phyloP scores from a whole-genome alignment of 2,113 vertebrate genomes.

The Coryphaenoides rupestris region DNA sequence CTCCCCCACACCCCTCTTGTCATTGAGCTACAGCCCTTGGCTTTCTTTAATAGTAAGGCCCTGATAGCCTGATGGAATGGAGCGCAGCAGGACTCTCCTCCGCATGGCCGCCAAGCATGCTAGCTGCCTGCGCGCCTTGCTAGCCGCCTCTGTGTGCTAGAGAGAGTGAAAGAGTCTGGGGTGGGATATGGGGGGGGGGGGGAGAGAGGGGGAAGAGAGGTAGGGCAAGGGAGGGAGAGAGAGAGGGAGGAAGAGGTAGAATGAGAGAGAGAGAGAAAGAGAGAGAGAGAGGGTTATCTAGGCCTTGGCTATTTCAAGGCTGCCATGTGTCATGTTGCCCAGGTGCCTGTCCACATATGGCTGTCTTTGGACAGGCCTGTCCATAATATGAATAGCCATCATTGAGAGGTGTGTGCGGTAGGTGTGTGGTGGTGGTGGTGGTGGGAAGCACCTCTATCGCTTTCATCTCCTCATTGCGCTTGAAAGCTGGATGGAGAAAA shows the following conservation, averaged over 20 bases:
- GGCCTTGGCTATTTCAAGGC: constrained; percentile 50
- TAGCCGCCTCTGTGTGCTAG: no score
- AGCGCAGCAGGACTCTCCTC: neutral
- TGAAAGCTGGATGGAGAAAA: no score
- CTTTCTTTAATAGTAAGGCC: constrained; percentile 44
- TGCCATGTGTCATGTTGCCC: constrained; percentile 51
- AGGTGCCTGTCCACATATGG: constrained; percentile 30
- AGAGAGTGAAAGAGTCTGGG: constrained; percentile 2
- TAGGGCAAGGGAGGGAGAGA: no score
- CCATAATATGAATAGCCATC: constrained; percentile 42
- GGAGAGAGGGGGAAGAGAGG: no score
- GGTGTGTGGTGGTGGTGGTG: no score
- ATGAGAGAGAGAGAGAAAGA: neutral
- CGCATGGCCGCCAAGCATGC: neutral
- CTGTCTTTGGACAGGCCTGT: constrained; percentile 42
- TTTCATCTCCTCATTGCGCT: no score
- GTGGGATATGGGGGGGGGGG: neutral
- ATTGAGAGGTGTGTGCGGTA: constrained; percentile 17
- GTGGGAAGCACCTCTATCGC: no score
- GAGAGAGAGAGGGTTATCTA: constrained; percentile 35
- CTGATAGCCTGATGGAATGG: constrained; percentile 29
- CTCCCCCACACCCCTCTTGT: no score
- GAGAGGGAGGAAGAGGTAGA: constrained; percentile 5
- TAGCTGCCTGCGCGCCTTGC: neutral
- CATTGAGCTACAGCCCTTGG: constrained; percentile 29